phyloP scores from a whole-genome alignment of 2,888 invertebrate species.

The Caradrina clavipalpis region DNA sequence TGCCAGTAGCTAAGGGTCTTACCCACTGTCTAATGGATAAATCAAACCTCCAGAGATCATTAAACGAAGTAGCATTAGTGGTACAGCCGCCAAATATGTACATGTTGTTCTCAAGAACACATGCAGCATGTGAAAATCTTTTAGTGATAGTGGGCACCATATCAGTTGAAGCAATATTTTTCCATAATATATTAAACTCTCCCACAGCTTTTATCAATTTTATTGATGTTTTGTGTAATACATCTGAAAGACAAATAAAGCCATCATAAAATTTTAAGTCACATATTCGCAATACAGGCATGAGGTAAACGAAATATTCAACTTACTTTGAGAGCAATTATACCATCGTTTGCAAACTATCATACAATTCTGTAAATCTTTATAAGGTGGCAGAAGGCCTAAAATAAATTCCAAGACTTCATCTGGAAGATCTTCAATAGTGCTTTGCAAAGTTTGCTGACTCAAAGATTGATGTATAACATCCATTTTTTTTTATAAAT shows the following conservation, averaged over 20 bases:
- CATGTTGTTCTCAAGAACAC: constrained; percentile 96
- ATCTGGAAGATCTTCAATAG: constrained; percentile 95
- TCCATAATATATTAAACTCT: constrained; percentile 95
- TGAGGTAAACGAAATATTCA: neutral
- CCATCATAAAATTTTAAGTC: neutral
- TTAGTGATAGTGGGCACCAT: constrained; percentile 95
- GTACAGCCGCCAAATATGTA: constrained; percentile 99
- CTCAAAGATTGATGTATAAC: constrained; percentile 77
- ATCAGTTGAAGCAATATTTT: constrained; percentile 90
- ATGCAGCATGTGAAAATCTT: constrained; percentile 97
- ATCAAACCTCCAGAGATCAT: constrained; percentile 98
- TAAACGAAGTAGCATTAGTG: constrained; percentile 98
- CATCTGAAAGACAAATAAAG: constrained; percentile 91
- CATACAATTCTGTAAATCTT: constrained; percentile 96
- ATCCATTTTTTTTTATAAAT: constrained; percentile 77
- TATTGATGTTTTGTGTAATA: constrained; percentile 93
- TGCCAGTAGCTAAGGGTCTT: constrained; percentile 95
- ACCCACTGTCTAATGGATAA: constrained; percentile 96
- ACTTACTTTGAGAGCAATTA: constrained; percentile 95
- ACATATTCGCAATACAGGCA: constrained; percentile 3
- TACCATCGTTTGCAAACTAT: constrained; percentile 97
- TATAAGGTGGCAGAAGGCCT: constrained; percentile 96
- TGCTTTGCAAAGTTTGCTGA: constrained; percentile 79
- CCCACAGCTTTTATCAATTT: constrained; percentile 94
- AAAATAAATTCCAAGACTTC: constrained; percentile 98